These are phyloP conservation scores for Romanogobio albipinnatus DNA, from an alignment of 2,113 vertebrate species.

Conservation along the genomic window DNA sequence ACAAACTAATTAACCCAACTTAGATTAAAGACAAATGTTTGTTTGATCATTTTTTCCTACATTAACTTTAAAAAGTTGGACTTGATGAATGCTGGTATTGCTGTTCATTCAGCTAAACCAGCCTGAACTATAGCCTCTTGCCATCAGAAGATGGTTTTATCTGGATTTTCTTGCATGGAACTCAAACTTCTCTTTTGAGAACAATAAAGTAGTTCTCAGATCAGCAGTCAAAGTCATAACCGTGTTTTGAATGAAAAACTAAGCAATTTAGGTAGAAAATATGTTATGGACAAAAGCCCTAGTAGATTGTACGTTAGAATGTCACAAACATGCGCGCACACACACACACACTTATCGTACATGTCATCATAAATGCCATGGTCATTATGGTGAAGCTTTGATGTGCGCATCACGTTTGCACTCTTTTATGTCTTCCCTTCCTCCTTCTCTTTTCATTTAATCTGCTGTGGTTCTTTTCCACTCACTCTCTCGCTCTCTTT, in stretches of 20 bases:
- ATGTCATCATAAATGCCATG: conserved; percentile 25
- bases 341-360: conserved; percentile 6
- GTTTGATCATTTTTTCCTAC: background rate
- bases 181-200: background rate
- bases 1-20: too few relatives aligned
- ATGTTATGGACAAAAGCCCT: background rate
- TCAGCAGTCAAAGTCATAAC: background rate
- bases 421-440: background rate
- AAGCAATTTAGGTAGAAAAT: background rate
- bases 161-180: background rate
- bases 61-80: background rate
- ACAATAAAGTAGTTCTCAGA: background rate
- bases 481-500: background rate
- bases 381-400: conserved; percentile 22
- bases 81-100: background rate
- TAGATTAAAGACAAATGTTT: background rate
- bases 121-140: background rate
- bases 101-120: background rate
- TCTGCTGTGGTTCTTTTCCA: background rate
- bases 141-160: background rate
- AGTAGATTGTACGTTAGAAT: background rate
- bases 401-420: conserved; percentile 15
- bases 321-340: conserved; percentile 18
- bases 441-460: conserved; percentile 16
- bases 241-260: background rate